These are phyloP conservation scores for Mythimna lalbum DNA, from an alignment of 2,888 invertebrate species.

Conservation along the genomic window DNA sequence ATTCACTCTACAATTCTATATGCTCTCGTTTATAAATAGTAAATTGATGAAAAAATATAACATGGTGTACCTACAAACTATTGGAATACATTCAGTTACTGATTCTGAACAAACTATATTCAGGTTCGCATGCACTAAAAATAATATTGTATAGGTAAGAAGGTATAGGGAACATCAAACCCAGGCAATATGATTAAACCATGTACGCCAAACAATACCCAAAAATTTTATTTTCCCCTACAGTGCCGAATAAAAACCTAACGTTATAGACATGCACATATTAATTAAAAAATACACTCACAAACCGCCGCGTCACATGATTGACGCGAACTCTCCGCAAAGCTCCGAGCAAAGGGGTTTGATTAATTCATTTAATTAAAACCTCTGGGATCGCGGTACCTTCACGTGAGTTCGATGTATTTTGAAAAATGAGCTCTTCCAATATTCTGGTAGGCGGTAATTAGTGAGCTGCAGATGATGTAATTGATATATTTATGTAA, in stretches of 20 bases:
- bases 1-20: neutral
- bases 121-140: too few species aligned
- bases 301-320: conserved; percentile 71
- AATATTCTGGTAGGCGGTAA: conserved; percentile 24
- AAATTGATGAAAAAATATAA: too few species aligned
- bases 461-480: conserved; percentile 28
- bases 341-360: conserved; percentile 60
- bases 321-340: conserved; percentile 64
- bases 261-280: conserved; percentile 43
- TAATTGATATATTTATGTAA: conserved; percentile 9
- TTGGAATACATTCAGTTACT: too few species aligned
- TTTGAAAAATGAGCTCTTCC: conserved; percentile 40
- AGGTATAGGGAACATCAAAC: neutral
- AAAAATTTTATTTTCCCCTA: conserved; percentile 33
- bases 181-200: conserved; percentile 20
- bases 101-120: too few species aligned
- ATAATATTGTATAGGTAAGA: too few species aligned
- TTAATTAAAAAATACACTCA: conserved; percentile 64
- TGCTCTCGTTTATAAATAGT: neutral
- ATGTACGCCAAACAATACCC: neutral
- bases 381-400: conserved; percentile 49
- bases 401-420: conserved; percentile 23
- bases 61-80: too few species aligned
- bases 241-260: conserved; percentile 38
- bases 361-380: conserved; percentile 81